Conservation (phyloP, 2,797 vertebrate species). For the Mormyrus hasselquistii region DNA sequence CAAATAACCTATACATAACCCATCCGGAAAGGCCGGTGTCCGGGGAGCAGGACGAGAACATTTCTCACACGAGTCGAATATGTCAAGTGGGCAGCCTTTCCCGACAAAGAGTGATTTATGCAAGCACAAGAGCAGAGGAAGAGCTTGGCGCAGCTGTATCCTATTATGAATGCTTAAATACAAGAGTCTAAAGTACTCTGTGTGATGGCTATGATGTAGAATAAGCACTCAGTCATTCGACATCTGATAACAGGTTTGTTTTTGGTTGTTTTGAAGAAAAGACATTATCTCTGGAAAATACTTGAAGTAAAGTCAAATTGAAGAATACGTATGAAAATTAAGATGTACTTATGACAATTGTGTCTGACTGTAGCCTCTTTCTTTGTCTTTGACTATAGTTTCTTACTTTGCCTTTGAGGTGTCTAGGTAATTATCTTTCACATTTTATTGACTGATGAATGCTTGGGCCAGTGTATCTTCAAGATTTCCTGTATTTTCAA, state of each 20-base stretch:
- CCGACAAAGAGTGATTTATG: background rate
- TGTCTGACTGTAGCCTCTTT: background rate
- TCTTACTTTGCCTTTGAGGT: background rate
- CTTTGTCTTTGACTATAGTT: background rate
- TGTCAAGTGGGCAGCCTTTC: background rate
- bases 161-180: background rate
- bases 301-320: background rate
- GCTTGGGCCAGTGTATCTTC: background rate
- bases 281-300: background rate
- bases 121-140: background rate
- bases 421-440: background rate
- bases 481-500: background rate
- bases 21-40: background rate
- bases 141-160: background rate
- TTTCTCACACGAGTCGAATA: conserved; percentile 8
- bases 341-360: background rate
- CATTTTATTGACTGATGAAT: background rate
- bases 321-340: background rate
- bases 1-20: background rate
- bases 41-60: background rate
- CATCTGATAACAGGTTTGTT: background rate
- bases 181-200: background rate
- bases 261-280: background rate
- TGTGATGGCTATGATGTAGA: background rate
- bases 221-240: background rate